Evolutionary conservation across 2,888 invertebrate genomes (phyloP), one percentile per base, ranked within the genome.

Genomic region (Drosophila paramelanica): DNA sequence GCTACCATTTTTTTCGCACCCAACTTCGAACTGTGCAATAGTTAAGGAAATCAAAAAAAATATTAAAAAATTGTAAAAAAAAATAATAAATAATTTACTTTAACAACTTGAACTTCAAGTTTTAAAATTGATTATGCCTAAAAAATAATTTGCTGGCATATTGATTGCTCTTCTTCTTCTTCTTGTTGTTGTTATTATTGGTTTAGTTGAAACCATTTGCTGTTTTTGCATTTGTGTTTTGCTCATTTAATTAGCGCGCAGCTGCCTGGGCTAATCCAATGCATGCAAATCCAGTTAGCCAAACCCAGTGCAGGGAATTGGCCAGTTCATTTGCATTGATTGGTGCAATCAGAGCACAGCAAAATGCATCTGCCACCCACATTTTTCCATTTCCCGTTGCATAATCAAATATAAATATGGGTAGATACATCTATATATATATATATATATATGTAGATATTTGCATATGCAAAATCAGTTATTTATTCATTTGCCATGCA

Each of bases 401-500:
- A 75, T 59, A 62, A 58, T 61, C 53, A 41, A 57, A 72, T 50
- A 51, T 20, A 46, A 17, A 17, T 17, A 17, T 17, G 17, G 17
- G 17, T 17, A 17, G 17, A 17, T 17, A 17, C 17, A 17, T 17
- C 0, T 17, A 17, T 17, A 17, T 17, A 17, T 17, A 17, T 17
- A 17, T 17, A 17, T 17, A 17, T 17, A 17, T 17, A 17, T 17
- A 17, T 17, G 1, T 17, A 17, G 17, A 17, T 17, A 17, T 17
- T 17, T 17, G 17, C 57, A 41, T 43, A 62, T 47, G 47, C 56
- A 41, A 5, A 17, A 17, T 17, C 36, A 52, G 45, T 73, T 69
- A 81, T 84, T 84, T 81, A 77, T 81, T 84, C 51, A 58, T 51
- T 66, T 64, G 14, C 49, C 47, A 72, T 78, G 81, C 68, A 69